These are phyloP conservation scores for Trichomalopsis sarcophagae DNA, from an alignment of 1,140 invertebrate genomes.

Conservation along the genomic window DNA sequence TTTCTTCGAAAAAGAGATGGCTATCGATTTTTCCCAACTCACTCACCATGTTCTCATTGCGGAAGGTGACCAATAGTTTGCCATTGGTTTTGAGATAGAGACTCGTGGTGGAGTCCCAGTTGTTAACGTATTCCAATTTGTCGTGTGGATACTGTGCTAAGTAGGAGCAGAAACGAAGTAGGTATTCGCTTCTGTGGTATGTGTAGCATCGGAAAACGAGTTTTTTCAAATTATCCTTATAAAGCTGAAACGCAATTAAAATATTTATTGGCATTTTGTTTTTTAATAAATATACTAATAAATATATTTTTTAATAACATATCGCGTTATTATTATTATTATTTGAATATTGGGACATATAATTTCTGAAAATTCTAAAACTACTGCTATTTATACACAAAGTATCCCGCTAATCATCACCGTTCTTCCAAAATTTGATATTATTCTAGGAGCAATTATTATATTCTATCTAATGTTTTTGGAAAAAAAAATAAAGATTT, in stretches of 20 bases:
- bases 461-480: too few relatives aligned
- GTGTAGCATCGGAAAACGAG: slow-evolving; percentile 83
- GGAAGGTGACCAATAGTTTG: slow-evolving; percentile 82
- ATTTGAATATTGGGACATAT: too few relatives aligned
- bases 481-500: too few relatives aligned
- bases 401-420: too few relatives aligned
- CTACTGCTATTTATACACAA: too few relatives aligned
- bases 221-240: slow-evolving; percentile 79
- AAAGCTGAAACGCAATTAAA: slow-evolving; percentile 69
- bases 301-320: too few relatives aligned
- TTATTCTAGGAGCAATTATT: too few relatives aligned
- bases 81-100: slow-evolving; percentile 80
- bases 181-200: slow-evolving; percentile 82
- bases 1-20: background rate
- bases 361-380: too few relatives aligned
- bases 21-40: slow-evolving; percentile 23
- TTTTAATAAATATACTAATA: background rate
- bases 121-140: slow-evolving; percentile 81
- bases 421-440: too few relatives aligned
- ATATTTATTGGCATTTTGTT: slow-evolving; percentile 4
- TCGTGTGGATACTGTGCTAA: slow-evolving; percentile 80
- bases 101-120: slow-evolving; percentile 84
- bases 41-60: slow-evolving; percentile 82
- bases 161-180: slow-evolving; percentile 82
- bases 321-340: too few relatives aligned